A percentile compares a stretch with the other conserved stretches of the same genome.
Evolutionary conservation across 2,113 vertebrate species (phyloP).

Genomic region (Phyllostomus discolor): DNA sequence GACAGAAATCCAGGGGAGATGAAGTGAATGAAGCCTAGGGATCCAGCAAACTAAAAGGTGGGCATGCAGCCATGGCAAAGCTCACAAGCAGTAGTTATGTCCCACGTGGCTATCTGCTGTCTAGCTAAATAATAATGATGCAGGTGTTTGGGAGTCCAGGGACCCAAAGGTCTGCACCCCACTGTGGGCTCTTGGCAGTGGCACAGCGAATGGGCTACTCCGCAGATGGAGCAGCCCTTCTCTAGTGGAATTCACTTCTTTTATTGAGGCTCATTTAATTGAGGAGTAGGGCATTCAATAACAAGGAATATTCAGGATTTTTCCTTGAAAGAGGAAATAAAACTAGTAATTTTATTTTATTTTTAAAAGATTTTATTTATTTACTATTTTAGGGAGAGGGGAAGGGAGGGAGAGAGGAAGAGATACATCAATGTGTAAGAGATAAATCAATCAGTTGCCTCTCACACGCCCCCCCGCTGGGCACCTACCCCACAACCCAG

Average conservation of each 20-base stretch:
- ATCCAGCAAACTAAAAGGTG: background rate
- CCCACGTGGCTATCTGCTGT: background rate
- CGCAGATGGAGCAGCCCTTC: background rate
- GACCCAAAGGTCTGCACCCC: background rate
- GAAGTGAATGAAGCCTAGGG: background rate
- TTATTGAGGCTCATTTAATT: background rate
- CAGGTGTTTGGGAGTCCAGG: background rate
- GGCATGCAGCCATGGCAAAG: background rate
- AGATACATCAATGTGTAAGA: too few relatives aligned
- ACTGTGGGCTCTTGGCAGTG: background rate
- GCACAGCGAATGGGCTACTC: background rate
- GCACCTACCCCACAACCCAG: too few relatives aligned
- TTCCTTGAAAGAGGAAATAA: background rate
- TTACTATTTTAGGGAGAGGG: too few relatives aligned
- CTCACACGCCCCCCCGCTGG: too few relatives aligned
- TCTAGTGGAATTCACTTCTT: background rate
- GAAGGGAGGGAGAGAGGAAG: too few relatives aligned
- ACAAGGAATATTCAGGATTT: background rate
- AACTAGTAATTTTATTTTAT: background rate
- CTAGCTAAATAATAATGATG: background rate
- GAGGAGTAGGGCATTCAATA: background rate
- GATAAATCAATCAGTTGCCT: too few relatives aligned
- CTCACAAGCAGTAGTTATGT: background rate
- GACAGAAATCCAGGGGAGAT: background rate
- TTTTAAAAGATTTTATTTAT: too few relatives aligned